Conservation (phyloP, 2,888 invertebrate genomes). For the Cantharis nigra region DNA sequence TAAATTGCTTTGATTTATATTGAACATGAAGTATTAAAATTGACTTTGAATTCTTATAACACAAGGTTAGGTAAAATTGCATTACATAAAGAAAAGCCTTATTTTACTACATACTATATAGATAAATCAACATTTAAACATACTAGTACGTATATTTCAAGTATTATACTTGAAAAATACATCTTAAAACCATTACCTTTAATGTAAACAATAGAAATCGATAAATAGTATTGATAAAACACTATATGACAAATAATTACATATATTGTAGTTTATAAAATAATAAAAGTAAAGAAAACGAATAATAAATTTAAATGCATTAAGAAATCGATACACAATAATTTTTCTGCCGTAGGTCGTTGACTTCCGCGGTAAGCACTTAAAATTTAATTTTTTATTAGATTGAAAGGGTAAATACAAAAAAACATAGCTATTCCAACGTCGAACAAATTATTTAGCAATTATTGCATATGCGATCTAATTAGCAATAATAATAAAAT, state of each 20-base stretch:
- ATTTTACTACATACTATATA: too few species aligned
- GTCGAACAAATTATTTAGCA: not conserved
- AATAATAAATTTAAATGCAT: not conserved
- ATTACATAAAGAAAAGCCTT: too few species aligned
- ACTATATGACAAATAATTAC: not conserved
- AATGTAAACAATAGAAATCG: not conserved
- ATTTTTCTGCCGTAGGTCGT: not conserved
- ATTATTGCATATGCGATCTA: not conserved
- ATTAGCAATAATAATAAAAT: not conserved
- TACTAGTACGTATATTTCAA: not conserved
- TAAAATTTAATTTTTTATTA: not conserved
- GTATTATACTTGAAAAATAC: not conserved
- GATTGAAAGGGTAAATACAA: not conserved
- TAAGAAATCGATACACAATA: not conserved
- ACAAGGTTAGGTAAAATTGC: too few species aligned
- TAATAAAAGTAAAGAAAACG: not conserved
- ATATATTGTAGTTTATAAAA: not conserved
- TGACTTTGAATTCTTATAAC: too few species aligned
- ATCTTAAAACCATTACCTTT: not conserved
- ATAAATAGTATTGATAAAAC: not conserved
- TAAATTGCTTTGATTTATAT: too few species aligned
- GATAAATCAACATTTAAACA: too few species aligned
- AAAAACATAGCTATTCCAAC: not conserved
- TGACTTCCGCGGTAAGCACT: not conserved
- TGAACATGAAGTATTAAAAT: too few species aligned